A percentile compares a stretch with the other conserved stretches of the same genome.
Conservation (phyloP, 2,888 invertebrate genomes). For the Drosophila recens region DNA sequence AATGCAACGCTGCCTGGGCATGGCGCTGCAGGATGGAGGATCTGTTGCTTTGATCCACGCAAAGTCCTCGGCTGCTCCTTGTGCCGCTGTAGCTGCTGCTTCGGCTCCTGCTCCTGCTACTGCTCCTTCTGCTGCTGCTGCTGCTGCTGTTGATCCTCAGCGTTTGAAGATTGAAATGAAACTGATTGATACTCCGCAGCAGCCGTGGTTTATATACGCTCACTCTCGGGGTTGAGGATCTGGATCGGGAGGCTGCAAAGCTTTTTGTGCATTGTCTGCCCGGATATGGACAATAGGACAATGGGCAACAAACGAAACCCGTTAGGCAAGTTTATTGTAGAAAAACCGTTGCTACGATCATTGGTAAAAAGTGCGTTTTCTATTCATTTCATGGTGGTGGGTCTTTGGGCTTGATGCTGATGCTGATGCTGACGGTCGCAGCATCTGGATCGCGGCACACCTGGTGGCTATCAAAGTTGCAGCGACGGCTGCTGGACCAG, state of each 20-base stretch:
- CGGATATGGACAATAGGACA: conserved; percentile 59
- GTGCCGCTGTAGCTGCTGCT: conserved; percentile 38
- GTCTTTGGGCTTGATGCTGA: conserved; percentile 45
- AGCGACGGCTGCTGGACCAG: conserved; percentile 66
- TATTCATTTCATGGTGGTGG: conserved; percentile 73
- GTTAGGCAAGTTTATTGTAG: conserved; percentile 80
- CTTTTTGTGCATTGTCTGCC: conserved; percentile 74
- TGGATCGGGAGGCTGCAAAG: conserved; percentile 51
- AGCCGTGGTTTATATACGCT: conserved; percentile 76
- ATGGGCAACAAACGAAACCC: conserved; percentile 70
- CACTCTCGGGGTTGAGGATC: conserved; percentile 39
- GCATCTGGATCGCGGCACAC: conserved; percentile 71
- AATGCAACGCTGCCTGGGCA: conserved; percentile 63
- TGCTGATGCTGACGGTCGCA: conserved; percentile 47
- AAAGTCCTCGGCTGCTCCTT: conserved; percentile 59
- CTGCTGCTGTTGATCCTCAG: conserved; percentile 74
- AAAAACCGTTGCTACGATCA: conserved; percentile 70
- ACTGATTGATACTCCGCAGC: conserved; percentile 83
- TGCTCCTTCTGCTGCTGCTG: conserved; percentile 50
- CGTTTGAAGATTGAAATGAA: conserved; percentile 83
- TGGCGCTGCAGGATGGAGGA: conserved; percentile 61
- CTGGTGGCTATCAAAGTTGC: conserved; percentile 77
- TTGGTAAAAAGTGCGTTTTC: conserved; percentile 66
- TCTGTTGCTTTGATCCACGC: conserved; percentile 55
- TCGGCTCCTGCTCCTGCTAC: conserved; percentile 51